Percentiles rank a stretch among this genome's conserved stretches.
Evolutionary conservation across 2,113 vertebrate genomes (phyloP).

Genomic region (Arenaria interpres): DNA sequence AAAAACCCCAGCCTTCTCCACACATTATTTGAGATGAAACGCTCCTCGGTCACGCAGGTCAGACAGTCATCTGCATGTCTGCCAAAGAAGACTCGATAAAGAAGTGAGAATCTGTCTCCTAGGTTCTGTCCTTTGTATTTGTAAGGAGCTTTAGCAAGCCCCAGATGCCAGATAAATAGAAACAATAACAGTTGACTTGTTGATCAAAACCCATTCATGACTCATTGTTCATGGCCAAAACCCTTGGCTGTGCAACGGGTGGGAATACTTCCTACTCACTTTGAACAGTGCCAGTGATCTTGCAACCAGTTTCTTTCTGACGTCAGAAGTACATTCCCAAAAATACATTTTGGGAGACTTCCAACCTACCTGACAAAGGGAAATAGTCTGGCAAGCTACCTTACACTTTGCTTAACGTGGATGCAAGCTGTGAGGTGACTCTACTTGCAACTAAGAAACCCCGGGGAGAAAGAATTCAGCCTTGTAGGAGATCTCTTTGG

Average conservation of each 20-base stretch:
- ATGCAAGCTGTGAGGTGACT: neutral
- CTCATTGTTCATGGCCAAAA: slow-evolving; percentile 37
- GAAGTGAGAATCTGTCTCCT: neutral
- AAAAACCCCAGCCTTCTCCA: neutral
- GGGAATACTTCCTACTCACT: slow-evolving; percentile 21
- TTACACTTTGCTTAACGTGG: neutral
- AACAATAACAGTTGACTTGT: slow-evolving; percentile 34
- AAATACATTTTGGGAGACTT: slow-evolving; percentile 38
- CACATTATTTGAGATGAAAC: neutral
- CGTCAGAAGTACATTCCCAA: neutral
- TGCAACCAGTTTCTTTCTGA: slow-evolving; percentile 19
- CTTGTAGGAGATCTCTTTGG: neutral
- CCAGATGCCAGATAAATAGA: slow-evolving; percentile 26
- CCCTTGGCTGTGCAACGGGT: neutral
- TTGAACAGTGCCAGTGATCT: slow-evolving; percentile 24
- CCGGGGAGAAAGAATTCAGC: neutral
- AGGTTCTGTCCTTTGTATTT: neutral
- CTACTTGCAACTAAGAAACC: slow-evolving; percentile 19
- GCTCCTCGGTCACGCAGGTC: neutral
- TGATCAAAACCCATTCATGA: slow-evolving; percentile 51
- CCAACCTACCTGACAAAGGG: neutral
- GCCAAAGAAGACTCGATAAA: neutral
- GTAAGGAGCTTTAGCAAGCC: slow-evolving; percentile 1
- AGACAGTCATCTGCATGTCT: neutral
- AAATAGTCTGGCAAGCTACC: slow-evolving; percentile 32